Percentiles rank a stretch among this genome's conserved stretches.
Conservation (phyloP, 1,140 invertebrate species). For the Panagrolaimus sp. region DNA sequence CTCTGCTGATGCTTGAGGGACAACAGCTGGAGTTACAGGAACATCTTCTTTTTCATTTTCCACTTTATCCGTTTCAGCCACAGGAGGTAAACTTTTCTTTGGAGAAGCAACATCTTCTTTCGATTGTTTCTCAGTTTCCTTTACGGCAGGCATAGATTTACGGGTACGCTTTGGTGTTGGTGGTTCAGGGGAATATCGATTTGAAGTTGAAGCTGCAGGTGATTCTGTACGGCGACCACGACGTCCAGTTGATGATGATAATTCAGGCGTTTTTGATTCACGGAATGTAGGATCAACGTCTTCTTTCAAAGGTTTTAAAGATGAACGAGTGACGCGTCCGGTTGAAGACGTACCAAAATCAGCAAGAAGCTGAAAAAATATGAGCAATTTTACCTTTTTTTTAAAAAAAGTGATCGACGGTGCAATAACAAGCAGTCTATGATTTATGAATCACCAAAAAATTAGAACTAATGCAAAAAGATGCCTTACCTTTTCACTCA, state of each 20-base stretch:
- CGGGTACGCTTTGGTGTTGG: not conserved
- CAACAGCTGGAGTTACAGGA: no score
- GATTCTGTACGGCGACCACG: not conserved
- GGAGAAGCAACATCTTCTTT: no score
- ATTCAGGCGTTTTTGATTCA: not conserved
- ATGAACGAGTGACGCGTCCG: not conserved
- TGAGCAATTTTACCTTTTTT: no score
- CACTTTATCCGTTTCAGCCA: no score
- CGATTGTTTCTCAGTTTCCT: no score
- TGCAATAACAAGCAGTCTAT: not conserved
- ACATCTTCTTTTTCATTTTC: no score
- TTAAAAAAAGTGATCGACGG: not conserved
- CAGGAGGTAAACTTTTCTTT: no score
- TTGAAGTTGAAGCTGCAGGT: not conserved
- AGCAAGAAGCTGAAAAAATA: conserved; percentile 4
- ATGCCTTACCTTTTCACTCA: not conserved
- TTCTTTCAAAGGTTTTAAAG: not conserved
- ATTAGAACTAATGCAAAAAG: not conserved
- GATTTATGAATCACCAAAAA: not conserved
- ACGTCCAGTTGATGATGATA: not conserved
- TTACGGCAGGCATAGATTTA: not conserved
- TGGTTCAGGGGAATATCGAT: not conserved
- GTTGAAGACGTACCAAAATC: not conserved
- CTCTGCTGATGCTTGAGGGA: no score
- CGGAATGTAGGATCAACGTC: not conserved